Percentiles rank a stretch among this genome's conserved stretches.
These are phyloP conservation scores for Prionace glauca DNA, from an alignment of 2,797 vertebrate genomes.

Conservation along the genomic window DNA sequence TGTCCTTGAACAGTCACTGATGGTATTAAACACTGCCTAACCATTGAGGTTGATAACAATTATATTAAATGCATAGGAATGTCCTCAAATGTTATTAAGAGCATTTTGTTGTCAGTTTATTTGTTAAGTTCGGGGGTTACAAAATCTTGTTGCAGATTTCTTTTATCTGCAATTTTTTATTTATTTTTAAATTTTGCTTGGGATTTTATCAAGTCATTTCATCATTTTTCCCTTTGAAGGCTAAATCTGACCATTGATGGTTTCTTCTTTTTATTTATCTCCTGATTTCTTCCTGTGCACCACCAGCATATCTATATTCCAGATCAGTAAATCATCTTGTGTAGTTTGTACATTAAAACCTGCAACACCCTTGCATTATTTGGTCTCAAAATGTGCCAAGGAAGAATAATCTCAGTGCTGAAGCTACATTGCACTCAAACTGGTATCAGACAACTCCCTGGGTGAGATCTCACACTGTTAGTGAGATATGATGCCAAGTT, in stretches of 20 bases:
- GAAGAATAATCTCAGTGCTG: not conserved
- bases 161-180: not conserved
- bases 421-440: not conserved
- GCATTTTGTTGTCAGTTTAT: not conserved
- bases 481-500: not conserved
- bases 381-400: not conserved
- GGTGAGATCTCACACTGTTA: no score
- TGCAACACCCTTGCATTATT: not conserved
- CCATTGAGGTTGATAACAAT: not conserved
- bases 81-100: not conserved
- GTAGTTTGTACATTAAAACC: not conserved
- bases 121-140: not conserved
- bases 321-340: not conserved
- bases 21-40: conserved; percentile 46
- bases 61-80: not conserved
- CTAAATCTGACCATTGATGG: not conserved
- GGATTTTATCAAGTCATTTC: not conserved
- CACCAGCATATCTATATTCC: not conserved
- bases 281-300: not conserved
- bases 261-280: not conserved
- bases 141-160: not conserved
- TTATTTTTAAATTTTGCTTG: not conserved
- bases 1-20: conserved; percentile 51
- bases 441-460: not conserved
- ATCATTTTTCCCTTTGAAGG: not conserved